phyloP scores from a whole-genome alignment of 2,888 invertebrate genomes.

The Allolobophora icterica region DNA sequence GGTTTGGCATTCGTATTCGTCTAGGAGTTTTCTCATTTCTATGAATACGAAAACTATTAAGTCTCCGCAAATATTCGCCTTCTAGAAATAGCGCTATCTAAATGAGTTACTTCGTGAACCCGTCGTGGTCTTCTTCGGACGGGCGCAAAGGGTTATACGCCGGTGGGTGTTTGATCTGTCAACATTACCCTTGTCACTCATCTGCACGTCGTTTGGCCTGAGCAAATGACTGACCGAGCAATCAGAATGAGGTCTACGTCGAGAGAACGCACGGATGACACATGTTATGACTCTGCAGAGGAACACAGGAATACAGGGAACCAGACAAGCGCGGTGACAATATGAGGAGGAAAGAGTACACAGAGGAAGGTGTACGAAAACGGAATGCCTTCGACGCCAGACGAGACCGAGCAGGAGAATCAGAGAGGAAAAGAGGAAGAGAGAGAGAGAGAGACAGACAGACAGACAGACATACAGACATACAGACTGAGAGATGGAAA shows the following conservation, averaged over 20 bases:
- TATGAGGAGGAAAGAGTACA: neutral
- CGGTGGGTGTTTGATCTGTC: conserved; percentile 17
- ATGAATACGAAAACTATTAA: conserved; percentile 4
- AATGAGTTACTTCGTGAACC: neutral
- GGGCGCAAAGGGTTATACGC: neutral
- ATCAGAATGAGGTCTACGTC: conserved; percentile 17
- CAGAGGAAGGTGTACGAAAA: too few species aligned
- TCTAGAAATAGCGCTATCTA: neutral
- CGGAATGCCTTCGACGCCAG: neutral
- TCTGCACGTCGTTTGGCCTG: neutral
- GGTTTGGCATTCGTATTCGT: neutral
- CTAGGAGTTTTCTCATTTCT: neutral
- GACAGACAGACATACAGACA: neutral
- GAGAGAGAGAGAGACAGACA: neutral
- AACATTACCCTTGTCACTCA: neutral
- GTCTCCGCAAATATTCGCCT: conserved; percentile 1
- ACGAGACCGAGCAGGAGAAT: neutral
- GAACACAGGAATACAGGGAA: neutral
- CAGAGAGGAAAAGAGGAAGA: neutral
- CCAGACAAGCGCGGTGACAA: neutral
- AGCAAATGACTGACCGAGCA: neutral
- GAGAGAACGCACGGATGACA: neutral
- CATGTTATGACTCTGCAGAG: neutral
- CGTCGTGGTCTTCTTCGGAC: neutral
- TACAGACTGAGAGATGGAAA: too few species aligned